Evolutionary conservation across 2,888 invertebrate genomes (phyloP).

Genomic region (Platycheirus albimanus): DNA sequence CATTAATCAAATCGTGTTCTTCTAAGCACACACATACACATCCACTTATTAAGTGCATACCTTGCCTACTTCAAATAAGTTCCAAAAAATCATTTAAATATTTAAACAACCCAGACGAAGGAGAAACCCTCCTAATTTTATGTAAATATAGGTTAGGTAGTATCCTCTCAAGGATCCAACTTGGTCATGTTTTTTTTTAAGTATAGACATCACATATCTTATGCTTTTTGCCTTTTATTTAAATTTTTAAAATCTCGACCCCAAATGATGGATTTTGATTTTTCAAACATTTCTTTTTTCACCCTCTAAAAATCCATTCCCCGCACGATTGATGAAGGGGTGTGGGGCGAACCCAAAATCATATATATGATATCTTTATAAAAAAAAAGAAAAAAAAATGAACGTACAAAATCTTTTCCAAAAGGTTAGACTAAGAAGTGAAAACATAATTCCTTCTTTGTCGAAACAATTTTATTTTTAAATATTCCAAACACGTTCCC

Average conservation of each 20-base stretch:
- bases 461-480: conserved; percentile 30
- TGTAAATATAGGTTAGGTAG: too few relatives aligned
- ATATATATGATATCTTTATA: neutral
- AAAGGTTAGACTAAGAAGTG: conserved; percentile 27
- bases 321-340: neutral
- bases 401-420: conserved; percentile 19
- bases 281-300: neutral
- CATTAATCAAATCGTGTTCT: too few relatives aligned
- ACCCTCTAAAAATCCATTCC: neutral
- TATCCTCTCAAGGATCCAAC: neutral
- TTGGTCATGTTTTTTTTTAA: neutral
- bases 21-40: too few relatives aligned
- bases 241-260: conserved; percentile 32
- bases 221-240: conserved; percentile 7
- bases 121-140: neutral
- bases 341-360: neutral
- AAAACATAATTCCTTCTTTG: conserved; percentile 35
- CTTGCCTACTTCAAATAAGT: too few relatives aligned
- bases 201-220: neutral
- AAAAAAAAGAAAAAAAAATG: too few relatives aligned
- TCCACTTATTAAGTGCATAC: too few relatives aligned
- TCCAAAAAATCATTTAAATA: neutral
- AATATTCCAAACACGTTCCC: conserved; percentile 30
- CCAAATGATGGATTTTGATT: conserved; percentile 35
- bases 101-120: neutral